A percentile compares a stretch with the other conserved stretches of the same genome.
Evolutionary conservation across 2,797 vertebrate species (phyloP).

Genomic region (Sternotherus odoratus): DNA sequence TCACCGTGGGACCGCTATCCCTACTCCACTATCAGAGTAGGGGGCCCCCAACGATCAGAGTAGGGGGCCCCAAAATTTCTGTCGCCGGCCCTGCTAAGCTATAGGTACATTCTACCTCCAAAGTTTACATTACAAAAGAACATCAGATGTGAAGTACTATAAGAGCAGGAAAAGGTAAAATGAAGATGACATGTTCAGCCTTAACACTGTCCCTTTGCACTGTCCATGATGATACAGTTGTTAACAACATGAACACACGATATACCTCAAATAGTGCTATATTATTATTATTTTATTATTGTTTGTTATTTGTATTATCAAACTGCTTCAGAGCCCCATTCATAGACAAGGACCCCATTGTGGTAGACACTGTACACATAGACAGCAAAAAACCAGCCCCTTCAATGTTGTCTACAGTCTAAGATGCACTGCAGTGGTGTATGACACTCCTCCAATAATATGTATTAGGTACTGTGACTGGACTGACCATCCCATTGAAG

Average conservation of each 20-base stretch:
- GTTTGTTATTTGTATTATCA: not conserved
- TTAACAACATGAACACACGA: slow-evolving; percentile 45
- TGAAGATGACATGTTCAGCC: not conserved
- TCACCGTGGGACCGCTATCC: no score
- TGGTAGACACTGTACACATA: not conserved
- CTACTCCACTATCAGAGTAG: no score
- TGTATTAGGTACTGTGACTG: not conserved
- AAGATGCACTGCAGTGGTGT: not conserved
- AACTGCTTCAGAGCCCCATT: not conserved
- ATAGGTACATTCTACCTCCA: slow-evolving; percentile 68
- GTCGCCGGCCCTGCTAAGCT: no score
- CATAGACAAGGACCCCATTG: not conserved
- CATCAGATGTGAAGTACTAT: slow-evolving; percentile 51
- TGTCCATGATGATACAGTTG: slow-evolving; percentile 45
- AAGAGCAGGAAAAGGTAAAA: not conserved
- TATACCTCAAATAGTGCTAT: slow-evolving; percentile 25
- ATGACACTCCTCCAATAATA: not conserved
- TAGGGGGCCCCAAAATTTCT: no score
- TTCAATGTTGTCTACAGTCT: not conserved
- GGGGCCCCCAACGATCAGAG: no score
- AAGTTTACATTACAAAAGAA: slow-evolving; percentile 70
- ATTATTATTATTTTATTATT: not conserved
- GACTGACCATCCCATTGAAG: not conserved
- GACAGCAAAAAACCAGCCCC: not conserved
- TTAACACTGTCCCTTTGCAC: not conserved